Conservation (phyloP, 1,140 invertebrate species). For the Schlechtendalia chinensis region DNA sequence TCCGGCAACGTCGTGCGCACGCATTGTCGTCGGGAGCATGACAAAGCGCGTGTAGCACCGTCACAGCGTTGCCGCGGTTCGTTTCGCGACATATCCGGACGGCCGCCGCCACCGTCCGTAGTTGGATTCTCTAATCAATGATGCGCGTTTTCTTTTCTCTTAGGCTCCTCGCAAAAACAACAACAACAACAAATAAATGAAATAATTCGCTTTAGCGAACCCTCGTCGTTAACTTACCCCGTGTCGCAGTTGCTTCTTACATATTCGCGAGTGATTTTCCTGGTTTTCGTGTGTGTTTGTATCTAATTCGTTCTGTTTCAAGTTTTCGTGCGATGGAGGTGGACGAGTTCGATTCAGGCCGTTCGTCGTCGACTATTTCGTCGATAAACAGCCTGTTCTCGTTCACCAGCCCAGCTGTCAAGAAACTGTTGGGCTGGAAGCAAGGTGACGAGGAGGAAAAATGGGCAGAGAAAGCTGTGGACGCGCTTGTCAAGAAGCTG, state of each 20-base stretch:
- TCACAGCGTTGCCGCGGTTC: slow-evolving; percentile 25
- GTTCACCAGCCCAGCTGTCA: slow-evolving; percentile 94
- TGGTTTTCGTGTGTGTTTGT: background rate
- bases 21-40: background rate
- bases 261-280: too few relatives aligned
- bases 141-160: slow-evolving; percentile 41
- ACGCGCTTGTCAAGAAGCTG: slow-evolving; percentile 95
- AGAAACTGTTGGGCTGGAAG: slow-evolving; percentile 96
- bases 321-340: slow-evolving; percentile 65
- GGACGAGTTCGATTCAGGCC: slow-evolving; percentile 78
- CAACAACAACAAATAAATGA: slow-evolving; percentile 26
- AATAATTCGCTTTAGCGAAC: background rate
- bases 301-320: background rate
- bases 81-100: slow-evolving; percentile 4
- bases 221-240: background rate
- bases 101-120: slow-evolving; percentile 4
- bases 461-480: slow-evolving; percentile 99
- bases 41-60: slow-evolving; percentile 27
- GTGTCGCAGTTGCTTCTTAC: too few relatives aligned
- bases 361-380: slow-evolving; percentile 56
- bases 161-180: background rate
- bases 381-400: slow-evolving; percentile 91
- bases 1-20: slow-evolving; percentile 22
- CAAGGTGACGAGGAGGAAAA: slow-evolving; percentile 97
- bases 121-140: slow-evolving; percentile 43